These are phyloP conservation scores for Eleginops maclovinus DNA, from an alignment of 2,113 vertebrate genomes.

Conservation along the genomic window DNA sequence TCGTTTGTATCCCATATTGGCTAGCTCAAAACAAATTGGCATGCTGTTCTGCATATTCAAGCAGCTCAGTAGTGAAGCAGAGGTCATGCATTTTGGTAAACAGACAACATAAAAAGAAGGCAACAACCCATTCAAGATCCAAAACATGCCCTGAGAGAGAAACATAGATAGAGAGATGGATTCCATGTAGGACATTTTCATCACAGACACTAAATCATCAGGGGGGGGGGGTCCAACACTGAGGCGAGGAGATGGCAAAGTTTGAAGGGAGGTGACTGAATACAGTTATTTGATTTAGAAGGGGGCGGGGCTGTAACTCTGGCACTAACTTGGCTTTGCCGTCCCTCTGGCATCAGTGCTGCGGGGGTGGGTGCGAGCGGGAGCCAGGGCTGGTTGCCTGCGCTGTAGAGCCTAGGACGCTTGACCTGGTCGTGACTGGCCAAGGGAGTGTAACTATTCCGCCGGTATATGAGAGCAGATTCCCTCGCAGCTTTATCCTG, in stretches of 20 bases:
- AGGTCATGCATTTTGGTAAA: conserved; percentile 47
- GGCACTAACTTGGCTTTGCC: conserved; percentile 89
- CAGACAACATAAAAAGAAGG: conserved; percentile 28
- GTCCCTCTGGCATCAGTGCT: conserved; percentile 87
- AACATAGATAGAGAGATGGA: conserved; percentile 38
- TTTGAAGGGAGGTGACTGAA: conserved; percentile 53
- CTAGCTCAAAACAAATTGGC: conserved; percentile 21
- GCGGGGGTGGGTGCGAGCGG: conserved; percentile 84
- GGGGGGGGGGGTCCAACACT: conserved; percentile 44
- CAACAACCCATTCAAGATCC: conserved; percentile 22
- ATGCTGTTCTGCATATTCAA: conserved; percentile 70
- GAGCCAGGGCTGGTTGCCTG: conserved; percentile 91
- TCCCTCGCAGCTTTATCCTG: conserved; percentile 86
- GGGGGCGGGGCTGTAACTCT: conserved; percentile 69
- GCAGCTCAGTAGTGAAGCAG: conserved; percentile 41
- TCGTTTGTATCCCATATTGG: conserved; percentile 4
- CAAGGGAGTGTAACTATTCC: conserved; percentile 96
- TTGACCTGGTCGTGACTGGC: conserved; percentile 91
- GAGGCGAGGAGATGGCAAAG: conserved; percentile 27
- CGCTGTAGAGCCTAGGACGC: conserved; percentile 94
- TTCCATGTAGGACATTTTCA: conserved; percentile 16
- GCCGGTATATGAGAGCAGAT: conserved; percentile 88
- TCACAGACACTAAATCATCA: conserved; percentile 49
- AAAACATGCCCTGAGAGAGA: conserved; percentile 48
- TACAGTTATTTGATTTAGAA: conserved; percentile 53